Evolutionary conservation across 2,113 vertebrate genomes (phyloP), one percentile per base, ranked within the genome.

Genomic region (Polypterus bichir): DNA sequence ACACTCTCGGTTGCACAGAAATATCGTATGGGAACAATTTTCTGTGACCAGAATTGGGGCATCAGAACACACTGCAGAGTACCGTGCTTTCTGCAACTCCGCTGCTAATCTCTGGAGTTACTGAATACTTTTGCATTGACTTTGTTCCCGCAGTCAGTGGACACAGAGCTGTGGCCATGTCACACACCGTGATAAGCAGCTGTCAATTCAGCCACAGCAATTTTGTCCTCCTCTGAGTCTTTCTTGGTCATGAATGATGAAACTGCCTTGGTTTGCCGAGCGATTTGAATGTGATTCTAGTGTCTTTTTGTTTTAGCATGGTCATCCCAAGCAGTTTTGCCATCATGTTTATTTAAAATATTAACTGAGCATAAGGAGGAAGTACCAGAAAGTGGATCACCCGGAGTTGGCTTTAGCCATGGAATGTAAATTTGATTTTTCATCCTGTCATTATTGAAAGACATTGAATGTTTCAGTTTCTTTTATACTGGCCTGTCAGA

Each of bases 91-190:
- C 10, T 49, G 48, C 59, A 66, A 10, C 48, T 66, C 54, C 8
- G 5, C n/a, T 48, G 49, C 46, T 54, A 58, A 63, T n/a, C 48
- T 27, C 45, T 45, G n/a, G 49, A 60, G 27, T 55, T 52, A 60
- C 49, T 46, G 47, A 60, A 64, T 53, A 62, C 57, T 58, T 66
- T 62, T n/a, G 60, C 45, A 51, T 27, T 27, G 27, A 27, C 53
- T 63, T 63, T 66, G 48, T 63, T 59, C 5, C 44, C 61, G 63
- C 54, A 47, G 60, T 66, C 48, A 48, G 65, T 63, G 44, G 54
- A 63, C 44, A 63, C 54, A 45, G 49, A 66, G 5, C 65, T 63
- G 47, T 66, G 61, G 9, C 47, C 60, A 49, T 63, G 65, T 44
- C 46, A 9, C 54, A 49, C 52, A 47, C 60, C 7, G 44, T 57